Percentiles rank a stretch among this genome's conserved stretches.
Evolutionary conservation across 2,888 invertebrate species (phyloP).

Genomic region (Leptothorax acervorum): DNA sequence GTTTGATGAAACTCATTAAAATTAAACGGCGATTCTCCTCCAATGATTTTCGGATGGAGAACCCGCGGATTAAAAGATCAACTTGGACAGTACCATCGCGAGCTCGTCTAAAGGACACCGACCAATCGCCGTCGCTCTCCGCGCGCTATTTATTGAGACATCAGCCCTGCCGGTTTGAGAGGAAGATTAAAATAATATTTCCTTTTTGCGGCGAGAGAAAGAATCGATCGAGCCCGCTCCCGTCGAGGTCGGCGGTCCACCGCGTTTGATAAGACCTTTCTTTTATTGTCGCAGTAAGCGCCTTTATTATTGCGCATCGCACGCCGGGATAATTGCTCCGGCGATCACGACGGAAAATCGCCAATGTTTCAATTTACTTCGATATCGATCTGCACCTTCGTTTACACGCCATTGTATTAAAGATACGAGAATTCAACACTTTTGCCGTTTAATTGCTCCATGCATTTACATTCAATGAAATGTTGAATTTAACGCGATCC

Average conservation of each 20-base stretch:
- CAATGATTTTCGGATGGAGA: neutral
- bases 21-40: neutral
- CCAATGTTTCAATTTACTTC: conserved; percentile 20
- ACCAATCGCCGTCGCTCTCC: conserved; percentile 17
- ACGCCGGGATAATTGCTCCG: conserved; percentile 19
- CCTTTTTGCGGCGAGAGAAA: conserved; percentile 18
- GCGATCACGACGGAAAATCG: conserved; percentile 39
- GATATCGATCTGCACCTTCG: neutral
- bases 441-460: neutral
- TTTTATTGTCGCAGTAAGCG: conserved; percentile 61
- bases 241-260: neutral
- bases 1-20: neutral
- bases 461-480: neutral
- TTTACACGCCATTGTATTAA: neutral
- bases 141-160: conserved; percentile 59
- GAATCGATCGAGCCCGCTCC: conserved; percentile 10
- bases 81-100: conserved; percentile 12
- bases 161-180: conserved; percentile 22
- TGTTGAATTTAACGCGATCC: neutral
- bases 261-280: conserved; percentile 48
- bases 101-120: neutral
- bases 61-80: conserved; percentile 24
- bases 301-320: conserved; percentile 31
- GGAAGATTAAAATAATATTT: conserved; percentile 52
- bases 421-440: neutral